phyloP scores from a whole-genome alignment of 1,140 invertebrate genomes.

The Trichoplusia ni region DNA sequence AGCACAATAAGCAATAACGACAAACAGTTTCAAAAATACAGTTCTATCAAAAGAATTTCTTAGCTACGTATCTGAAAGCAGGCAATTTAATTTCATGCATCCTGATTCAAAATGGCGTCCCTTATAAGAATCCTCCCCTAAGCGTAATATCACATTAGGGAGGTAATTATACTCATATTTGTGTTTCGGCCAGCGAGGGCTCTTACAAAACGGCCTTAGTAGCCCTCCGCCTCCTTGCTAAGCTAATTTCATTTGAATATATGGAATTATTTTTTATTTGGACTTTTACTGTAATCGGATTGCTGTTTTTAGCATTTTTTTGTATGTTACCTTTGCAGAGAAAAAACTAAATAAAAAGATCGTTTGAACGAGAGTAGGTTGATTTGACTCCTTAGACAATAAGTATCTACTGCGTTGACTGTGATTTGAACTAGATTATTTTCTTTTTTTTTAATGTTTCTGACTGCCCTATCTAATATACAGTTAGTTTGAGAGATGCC shows the following conservation, averaged over 20 bases:
- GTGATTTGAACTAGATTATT: too few species aligned
- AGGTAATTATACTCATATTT: constrained; percentile 45
- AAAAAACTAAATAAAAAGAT: too few species aligned
- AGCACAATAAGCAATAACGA: neutral
- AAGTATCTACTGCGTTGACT: too few species aligned
- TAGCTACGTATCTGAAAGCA: constrained; percentile 20
- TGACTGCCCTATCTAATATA: too few species aligned
- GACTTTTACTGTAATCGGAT: neutral
- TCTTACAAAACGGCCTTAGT: constrained; percentile 17
- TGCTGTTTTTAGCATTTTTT: neutral
- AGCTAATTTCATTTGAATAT: constrained; percentile 6
- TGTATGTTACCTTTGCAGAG: too few species aligned
- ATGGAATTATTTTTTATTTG: constrained; percentile 1
- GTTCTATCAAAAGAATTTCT: constrained; percentile 1
- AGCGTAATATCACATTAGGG: constrained; percentile 42
- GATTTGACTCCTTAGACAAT: too few species aligned
- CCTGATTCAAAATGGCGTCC: constrained; percentile 10
- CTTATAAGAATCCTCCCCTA: constrained; percentile 11
- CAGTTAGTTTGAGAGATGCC: too few species aligned
- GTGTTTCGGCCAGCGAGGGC: constrained; percentile 30
- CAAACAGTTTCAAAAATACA: neutral
- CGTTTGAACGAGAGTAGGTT: too few species aligned
- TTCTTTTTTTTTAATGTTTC: too few species aligned
- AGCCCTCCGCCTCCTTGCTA: constrained; percentile 12
- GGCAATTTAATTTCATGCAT: constrained; percentile 29